Conservation (phyloP, 2,888 invertebrate genomes). For the Phragmatobia fuliginosa region DNA sequence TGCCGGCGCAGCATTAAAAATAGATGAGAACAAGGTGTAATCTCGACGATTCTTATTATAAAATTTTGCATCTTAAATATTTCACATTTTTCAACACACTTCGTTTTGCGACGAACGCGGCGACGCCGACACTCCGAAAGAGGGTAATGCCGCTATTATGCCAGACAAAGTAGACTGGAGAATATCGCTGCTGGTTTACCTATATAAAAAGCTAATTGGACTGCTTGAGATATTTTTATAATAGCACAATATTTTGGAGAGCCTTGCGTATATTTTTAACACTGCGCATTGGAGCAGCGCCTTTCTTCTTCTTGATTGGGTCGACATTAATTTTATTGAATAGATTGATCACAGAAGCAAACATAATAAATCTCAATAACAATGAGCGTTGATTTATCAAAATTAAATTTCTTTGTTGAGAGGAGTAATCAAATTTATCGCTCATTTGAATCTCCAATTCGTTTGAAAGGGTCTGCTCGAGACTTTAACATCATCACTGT, state of each 20-base stretch:
- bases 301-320: slow-evolving; percentile 32
- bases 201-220: slow-evolving; percentile 57
- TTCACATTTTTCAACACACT: slow-evolving; percentile 80
- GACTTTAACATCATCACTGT: slow-evolving; percentile 63
- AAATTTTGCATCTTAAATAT: slow-evolving; percentile 83
- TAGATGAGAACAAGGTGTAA: slow-evolving; percentile 84
- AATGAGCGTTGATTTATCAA: slow-evolving; percentile 83
- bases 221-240: slow-evolving; percentile 52
- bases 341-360: slow-evolving; percentile 60
- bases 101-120: slow-evolving; percentile 64
- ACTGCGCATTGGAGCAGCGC: slow-evolving; percentile 14
- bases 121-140: slow-evolving; percentile 54
- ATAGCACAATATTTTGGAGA: slow-evolving; percentile 45
- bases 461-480: slow-evolving; percentile 70
- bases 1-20: slow-evolving; percentile 78
- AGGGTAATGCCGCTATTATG: slow-evolving; percentile 72
- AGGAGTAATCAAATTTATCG: slow-evolving; percentile 84
- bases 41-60: slow-evolving; percentile 83
- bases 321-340: slow-evolving; percentile 50
- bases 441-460: slow-evolving; percentile 80
- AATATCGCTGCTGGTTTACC: slow-evolving; percentile 53
- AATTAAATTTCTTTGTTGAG: slow-evolving; percentile 84
- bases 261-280: slow-evolving; percentile 37
- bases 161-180: slow-evolving; percentile 66
- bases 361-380: slow-evolving; percentile 77